Percentiles rank a stretch among this genome's conserved stretches.
phyloP scores from a whole-genome alignment of 2,797 vertebrate species.

The Pseudochirops corinnae region DNA sequence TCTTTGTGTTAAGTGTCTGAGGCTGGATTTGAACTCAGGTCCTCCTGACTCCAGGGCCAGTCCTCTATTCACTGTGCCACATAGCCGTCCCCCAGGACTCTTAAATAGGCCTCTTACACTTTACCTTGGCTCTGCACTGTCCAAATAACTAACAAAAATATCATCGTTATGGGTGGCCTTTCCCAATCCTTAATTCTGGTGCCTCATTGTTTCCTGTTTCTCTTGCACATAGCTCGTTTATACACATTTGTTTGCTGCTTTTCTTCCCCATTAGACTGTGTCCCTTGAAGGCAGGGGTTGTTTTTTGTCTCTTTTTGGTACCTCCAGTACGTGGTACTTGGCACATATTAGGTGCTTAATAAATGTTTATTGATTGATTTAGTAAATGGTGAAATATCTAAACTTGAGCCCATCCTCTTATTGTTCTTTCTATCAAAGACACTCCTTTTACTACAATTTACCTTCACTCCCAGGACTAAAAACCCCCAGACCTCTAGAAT shows the following conservation, averaged over 20 bases:
- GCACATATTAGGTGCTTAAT: background rate
- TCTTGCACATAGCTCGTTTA: background rate
- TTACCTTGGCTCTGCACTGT: background rate
- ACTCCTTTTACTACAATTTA: background rate
- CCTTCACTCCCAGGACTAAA: too few relatives aligned
- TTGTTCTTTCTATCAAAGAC: background rate
- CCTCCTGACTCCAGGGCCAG: too few relatives aligned
- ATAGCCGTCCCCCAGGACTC: too few relatives aligned
- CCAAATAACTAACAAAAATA: background rate
- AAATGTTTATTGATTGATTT: background rate
- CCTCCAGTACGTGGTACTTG: background rate
- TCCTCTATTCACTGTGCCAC: too few relatives aligned
- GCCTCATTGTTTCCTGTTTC: background rate
- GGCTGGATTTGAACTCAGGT: too few relatives aligned
- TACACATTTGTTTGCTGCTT: background rate
- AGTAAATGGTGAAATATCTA: background rate
- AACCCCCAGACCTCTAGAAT: background rate
- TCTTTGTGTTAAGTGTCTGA: too few relatives aligned
- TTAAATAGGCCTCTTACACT: background rate
- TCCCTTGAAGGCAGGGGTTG: background rate
- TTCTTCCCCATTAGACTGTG: background rate
- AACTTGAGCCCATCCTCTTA: background rate
- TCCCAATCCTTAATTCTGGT: background rate
- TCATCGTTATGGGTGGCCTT: background rate
- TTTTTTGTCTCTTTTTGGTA: background rate